These are phyloP conservation scores for Oceanodroma tethys DNA, from an alignment of 2,113 vertebrate species.

Conservation along the genomic window DNA sequence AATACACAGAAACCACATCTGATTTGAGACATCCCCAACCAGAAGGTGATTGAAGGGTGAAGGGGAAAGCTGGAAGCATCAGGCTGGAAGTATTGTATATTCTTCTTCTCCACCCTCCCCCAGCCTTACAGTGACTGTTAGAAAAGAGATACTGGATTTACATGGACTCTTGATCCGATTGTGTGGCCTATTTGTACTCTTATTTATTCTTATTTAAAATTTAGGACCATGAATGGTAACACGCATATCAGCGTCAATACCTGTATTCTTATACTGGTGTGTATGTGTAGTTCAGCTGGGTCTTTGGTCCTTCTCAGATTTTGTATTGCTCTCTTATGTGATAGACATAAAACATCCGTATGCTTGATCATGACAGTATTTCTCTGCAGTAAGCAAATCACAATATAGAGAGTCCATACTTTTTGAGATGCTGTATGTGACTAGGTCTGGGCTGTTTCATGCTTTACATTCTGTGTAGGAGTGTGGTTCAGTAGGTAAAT, in stretches of 20 bases:
- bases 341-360: not conserved
- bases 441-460: not conserved
- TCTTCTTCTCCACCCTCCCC: not conserved
- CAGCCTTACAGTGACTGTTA: not conserved
- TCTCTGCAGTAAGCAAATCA: not conserved
- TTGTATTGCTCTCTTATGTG: not conserved
- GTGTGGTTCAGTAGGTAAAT: not conserved
- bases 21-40: not conserved
- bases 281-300: not conserved
- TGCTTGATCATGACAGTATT: not conserved
- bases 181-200: not conserved
- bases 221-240: not conserved
- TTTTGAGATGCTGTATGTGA: not conserved
- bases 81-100: not conserved
- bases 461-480: not conserved
- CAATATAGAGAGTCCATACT: not conserved
- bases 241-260: not conserved
- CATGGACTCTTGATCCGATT: not conserved
- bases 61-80: not conserved
- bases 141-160: not conserved
- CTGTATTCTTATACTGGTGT: not conserved
- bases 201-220: not conserved
- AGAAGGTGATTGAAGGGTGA: not conserved
- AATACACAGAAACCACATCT: not conserved
- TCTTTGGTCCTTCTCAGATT: not conserved